These are phyloP conservation scores for Agonopterix alstromeriana DNA, from an alignment of 2,888 invertebrate genomes.

Conservation along the genomic window DNA sequence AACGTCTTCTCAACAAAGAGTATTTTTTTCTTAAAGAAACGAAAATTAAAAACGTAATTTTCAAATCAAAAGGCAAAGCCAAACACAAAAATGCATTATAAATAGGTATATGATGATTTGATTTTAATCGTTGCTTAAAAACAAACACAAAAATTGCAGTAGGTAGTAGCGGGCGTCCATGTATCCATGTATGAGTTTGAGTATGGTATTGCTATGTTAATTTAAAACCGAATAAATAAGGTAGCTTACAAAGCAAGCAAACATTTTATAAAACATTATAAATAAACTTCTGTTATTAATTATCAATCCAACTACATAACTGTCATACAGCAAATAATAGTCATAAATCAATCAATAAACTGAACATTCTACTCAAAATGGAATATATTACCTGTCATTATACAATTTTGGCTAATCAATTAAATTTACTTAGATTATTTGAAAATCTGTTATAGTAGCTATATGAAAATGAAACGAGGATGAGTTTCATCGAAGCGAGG, in stretches of 20 bases:
- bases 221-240: too few species aligned
- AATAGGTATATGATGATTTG: too few species aligned
- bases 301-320: slow-evolving; percentile 10
- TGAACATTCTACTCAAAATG: slow-evolving; percentile 25
- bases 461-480: slow-evolving; percentile 20
- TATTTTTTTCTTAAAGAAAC: too few species aligned
- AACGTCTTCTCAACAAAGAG: too few species aligned
- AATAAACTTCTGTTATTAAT: slow-evolving; percentile 6
- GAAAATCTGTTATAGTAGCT: slow-evolving; percentile 31
- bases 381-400: slow-evolving; percentile 61
- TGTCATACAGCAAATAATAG: slow-evolving; percentile 11
- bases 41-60: too few species aligned
- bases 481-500: slow-evolving; percentile 1
- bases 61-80: too few species aligned
- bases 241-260: slow-evolving; percentile 1
- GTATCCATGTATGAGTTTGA: too few species aligned
- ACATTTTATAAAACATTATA: not conserved
- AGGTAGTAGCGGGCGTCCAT: too few species aligned
- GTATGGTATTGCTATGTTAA: too few species aligned
- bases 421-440: slow-evolving; percentile 24
- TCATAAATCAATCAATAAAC: slow-evolving; percentile 31
- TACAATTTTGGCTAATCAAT: slow-evolving; percentile 51
- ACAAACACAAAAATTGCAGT: too few species aligned
- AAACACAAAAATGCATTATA: too few species aligned
- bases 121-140: too few species aligned